Conservation (phyloP, 2,888 invertebrate genomes). For the Sthenelais limicola region DNA sequence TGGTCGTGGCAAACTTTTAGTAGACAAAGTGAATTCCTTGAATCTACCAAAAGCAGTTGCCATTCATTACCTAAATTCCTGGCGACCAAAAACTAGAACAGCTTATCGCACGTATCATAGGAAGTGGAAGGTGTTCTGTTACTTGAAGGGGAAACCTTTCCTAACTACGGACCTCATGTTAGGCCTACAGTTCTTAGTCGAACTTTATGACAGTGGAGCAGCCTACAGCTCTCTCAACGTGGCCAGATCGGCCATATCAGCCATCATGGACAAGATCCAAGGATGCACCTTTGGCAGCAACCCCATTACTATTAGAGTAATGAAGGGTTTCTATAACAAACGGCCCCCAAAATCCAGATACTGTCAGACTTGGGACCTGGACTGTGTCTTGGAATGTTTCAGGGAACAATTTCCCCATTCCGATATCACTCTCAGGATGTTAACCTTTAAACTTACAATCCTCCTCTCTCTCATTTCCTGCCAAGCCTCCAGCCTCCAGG, state of each 20-base stretch:
- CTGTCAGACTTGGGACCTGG: neutral
- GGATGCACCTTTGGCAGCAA: neutral
- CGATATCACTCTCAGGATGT: neutral
- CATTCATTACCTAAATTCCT: slow-evolving; percentile 5
- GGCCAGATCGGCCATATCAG: slow-evolving; percentile 39
- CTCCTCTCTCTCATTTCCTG: neutral
- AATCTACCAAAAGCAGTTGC: neutral
- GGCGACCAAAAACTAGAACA: slow-evolving; percentile 40
- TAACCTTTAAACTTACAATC: neutral
- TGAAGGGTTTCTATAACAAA: too few relatives aligned
- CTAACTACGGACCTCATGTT: neutral
- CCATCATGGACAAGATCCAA: too few relatives aligned
- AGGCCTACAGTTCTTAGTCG: slow-evolving; percentile 35
- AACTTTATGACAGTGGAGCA: slow-evolving; percentile 23
- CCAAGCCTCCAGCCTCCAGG: neutral
- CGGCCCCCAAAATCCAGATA: neutral
- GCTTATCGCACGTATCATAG: slow-evolving; percentile 41
- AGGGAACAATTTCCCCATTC: neutral
- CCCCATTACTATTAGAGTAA: neutral
- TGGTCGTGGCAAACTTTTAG: neutral
- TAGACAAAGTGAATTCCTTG: neutral
- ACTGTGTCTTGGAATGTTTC: slow-evolving; percentile 2
- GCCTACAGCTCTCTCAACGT: slow-evolving; percentile 42
- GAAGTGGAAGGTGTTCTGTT: slow-evolving; percentile 46
- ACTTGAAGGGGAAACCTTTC: slow-evolving; percentile 5